phyloP scores from a whole-genome alignment of 1,140 invertebrate genomes.

The Drosophila navojoa region DNA sequence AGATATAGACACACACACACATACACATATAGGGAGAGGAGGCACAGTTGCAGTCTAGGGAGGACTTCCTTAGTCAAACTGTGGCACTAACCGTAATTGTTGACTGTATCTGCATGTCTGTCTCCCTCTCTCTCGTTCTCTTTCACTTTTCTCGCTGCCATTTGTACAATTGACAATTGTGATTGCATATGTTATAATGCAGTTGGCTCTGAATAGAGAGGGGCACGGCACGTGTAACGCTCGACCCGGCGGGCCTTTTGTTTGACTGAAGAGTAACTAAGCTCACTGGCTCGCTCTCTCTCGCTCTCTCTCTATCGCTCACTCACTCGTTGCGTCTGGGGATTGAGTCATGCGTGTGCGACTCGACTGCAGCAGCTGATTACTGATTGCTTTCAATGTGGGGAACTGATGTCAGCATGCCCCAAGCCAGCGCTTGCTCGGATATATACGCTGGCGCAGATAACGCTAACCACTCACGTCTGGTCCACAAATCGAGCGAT shows the following conservation, averaged over 20 bases:
- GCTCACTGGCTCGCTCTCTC: neutral
- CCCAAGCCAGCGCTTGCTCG: slow-evolving; percentile 1
- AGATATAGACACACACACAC: slow-evolving; percentile 27
- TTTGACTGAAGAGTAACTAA: slow-evolving; percentile 18
- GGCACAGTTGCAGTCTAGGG: slow-evolving; percentile 2
- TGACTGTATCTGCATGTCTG: slow-evolving; percentile 59
- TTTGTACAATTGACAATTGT: slow-evolving; percentile 79
- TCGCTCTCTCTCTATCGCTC: too few species aligned
- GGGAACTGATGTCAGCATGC: slow-evolving; percentile 41
- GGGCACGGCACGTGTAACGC: slow-evolving; percentile 1
- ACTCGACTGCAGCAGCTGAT: slow-evolving; percentile 54
- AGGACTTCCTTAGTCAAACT: slow-evolving; percentile 65
- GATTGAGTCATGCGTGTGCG: slow-evolving; percentile 55
- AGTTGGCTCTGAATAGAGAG: slow-evolving; percentile 22
- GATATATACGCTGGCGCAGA: neutral
- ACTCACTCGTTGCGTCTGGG: neutral
- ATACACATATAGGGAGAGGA: neutral
- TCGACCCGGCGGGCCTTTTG: neutral
- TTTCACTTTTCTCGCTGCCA: slow-evolving; percentile 51
- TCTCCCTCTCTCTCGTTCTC: slow-evolving; percentile 4
- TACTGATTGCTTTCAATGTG: slow-evolving; percentile 53
- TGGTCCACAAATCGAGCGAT: neutral
- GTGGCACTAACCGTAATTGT: slow-evolving; percentile 78
- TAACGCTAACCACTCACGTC: slow-evolving; percentile 6
- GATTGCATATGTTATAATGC: slow-evolving; percentile 78